Evolutionary conservation across 2,888 invertebrate species (phyloP), one percentile per base, ranked within the genome.

Genomic region (Camponotus fellah): DNA sequence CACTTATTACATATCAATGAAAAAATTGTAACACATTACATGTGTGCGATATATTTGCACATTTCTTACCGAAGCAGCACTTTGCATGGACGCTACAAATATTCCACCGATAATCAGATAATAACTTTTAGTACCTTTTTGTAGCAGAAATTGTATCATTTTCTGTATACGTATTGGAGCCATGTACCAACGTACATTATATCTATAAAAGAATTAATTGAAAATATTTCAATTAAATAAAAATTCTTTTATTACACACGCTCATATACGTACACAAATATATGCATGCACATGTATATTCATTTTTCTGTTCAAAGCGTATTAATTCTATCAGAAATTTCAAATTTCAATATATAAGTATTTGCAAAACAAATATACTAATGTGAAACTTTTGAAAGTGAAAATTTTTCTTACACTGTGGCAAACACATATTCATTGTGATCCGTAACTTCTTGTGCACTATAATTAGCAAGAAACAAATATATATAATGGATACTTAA

Each of bases 61-160:
- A 40, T 37, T 12, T 46, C 21, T 49, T 32, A 77, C 77, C 32
- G 40, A 1, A 10, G 66, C 49, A 2, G 65, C 60, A 46, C 37
- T 53, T 43, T 76, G 53, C 65, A 53, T 10, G 0, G 76, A 76
- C 2, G 14, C 64, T 8, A 76, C 10, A 10, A 76, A 46, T 17
- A 76, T 14, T 53, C 64, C 21, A 49, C 40, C 64, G 3, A 76
- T 9, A 49, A 34, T 37, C 21, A 76, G 2, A 26, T 64, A 4
- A 14, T 65, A 65, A 3, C 64, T 6, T 10, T 53, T 76, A 37
- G 37, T 37, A 0, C 64, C 49, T 0, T 12, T 76, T 76, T 64
- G 64, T 3, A 76, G 12, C 0, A 76, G 6, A 49, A 76, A 76
- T 2, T 64, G 64, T 9, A 76, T 76, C n/a, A 64, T 76, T 37